phyloP scores from a whole-genome alignment of 2,797 vertebrate genomes.

The Epinephelus coioides region DNA sequence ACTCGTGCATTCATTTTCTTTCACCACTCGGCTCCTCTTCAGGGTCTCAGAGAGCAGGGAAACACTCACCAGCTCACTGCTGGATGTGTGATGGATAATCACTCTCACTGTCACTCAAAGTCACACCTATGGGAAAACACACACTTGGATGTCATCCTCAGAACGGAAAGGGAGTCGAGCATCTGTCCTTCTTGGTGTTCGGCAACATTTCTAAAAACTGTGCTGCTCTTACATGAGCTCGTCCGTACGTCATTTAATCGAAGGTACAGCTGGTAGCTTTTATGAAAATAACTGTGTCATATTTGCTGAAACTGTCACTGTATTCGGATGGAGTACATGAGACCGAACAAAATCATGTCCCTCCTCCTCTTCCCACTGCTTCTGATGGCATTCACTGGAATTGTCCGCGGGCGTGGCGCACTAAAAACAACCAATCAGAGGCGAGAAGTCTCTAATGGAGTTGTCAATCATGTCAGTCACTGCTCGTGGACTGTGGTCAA shows the following conservation, averaged over 20 bases:
- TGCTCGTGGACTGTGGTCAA: too few species aligned
- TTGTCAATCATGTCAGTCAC: too few species aligned
- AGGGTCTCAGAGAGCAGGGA: slow-evolving; percentile 21
- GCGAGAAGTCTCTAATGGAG: too few species aligned
- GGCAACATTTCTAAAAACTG: background rate
- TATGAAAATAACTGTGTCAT: too few species aligned
- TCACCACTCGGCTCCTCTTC: slow-evolving; percentile 16
- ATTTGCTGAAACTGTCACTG: too few species aligned
- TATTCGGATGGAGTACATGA: too few species aligned
- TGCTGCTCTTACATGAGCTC: background rate
- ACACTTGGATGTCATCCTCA: slow-evolving; percentile 18
- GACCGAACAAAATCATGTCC: too few species aligned
- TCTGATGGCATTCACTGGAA: too few species aligned
- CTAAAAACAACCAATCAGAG: too few species aligned
- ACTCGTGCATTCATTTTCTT: background rate
- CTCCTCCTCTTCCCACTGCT: too few species aligned
- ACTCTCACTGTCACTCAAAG: slow-evolving; percentile 18
- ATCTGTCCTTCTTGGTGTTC: background rate
- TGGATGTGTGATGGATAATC: slow-evolving; percentile 35
- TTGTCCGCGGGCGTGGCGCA: too few species aligned
- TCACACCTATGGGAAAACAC: slow-evolving; percentile 35
- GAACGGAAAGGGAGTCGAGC: background rate
- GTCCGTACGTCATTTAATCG: background rate
- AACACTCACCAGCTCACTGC: slow-evolving; percentile 25
- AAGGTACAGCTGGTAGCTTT: too few species aligned